A percentile compares a stretch with the other conserved stretches of the same genome.
Conservation (phyloP, 30 jellyfish, hydroid and myxozoan species). For the Morbakka virulenta region DNA sequence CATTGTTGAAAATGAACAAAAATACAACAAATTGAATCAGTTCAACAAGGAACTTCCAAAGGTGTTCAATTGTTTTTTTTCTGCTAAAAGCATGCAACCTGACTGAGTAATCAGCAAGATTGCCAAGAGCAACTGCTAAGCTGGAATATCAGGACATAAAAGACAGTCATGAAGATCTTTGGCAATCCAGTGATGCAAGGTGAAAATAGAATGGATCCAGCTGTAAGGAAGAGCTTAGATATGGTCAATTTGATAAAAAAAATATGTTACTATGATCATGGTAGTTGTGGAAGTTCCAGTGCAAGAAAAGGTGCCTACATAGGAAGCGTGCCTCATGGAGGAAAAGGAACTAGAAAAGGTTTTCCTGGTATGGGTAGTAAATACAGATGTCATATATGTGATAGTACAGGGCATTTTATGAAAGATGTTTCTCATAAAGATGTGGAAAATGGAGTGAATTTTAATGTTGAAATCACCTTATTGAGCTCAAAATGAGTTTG, state of each 20-base stretch:
- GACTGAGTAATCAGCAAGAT: background rate
- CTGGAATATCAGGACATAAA: background rate
- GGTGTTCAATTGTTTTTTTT: too few relatives aligned
- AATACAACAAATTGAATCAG: background rate
- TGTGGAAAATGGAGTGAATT: background rate
- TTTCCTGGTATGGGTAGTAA: background rate
- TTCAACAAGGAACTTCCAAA: background rate
- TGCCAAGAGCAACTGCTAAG: background rate
- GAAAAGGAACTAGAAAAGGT: background rate
- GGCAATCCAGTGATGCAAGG: background rate
- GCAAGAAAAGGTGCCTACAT: background rate
- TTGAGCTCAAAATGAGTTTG: background rate
- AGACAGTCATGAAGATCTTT: background rate
- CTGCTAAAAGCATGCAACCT: too few relatives aligned
- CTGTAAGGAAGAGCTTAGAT: too few relatives aligned
- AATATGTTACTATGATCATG: background rate
- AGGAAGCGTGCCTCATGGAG: too few relatives aligned
- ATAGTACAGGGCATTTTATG: background rate
- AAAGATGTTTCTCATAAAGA: background rate
- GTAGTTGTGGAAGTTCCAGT: background rate
- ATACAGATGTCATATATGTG: background rate
- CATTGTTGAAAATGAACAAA: background rate
- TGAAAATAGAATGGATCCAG: too few relatives aligned
- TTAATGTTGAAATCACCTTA: background rate
- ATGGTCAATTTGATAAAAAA: too few relatives aligned